These are phyloP conservation scores for Drosophila sp. DNA, from an alignment of 1,140 invertebrate species.

Conservation along the genomic window DNA sequence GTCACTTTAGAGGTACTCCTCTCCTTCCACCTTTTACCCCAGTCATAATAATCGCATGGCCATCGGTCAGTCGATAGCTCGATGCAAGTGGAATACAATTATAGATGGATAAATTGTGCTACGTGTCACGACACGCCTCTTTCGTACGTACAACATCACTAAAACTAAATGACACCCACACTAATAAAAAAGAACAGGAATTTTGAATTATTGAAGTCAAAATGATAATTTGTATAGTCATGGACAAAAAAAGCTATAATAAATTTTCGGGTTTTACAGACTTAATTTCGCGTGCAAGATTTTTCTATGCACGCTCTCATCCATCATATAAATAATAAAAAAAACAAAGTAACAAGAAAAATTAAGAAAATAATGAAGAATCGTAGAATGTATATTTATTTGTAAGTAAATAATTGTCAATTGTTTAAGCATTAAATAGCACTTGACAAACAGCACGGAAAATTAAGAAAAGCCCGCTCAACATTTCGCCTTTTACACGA, in stretches of 20 bases:
- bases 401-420: slow-evolving; percentile 65
- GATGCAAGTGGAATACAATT: slow-evolving; percentile 31
- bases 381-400: neutral
- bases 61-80: slow-evolving; percentile 27
- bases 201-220: neutral
- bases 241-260: neutral
- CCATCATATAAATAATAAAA: neutral
- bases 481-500: slow-evolving; percentile 79
- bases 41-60: slow-evolving; percentile 26
- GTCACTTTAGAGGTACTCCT: slow-evolving; percentile 10
- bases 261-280: neutral
- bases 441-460: slow-evolving; percentile 55
- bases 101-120: slow-evolving; percentile 9
- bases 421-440: slow-evolving; percentile 53
- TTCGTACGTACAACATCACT: neutral
- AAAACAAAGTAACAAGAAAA: neutral
- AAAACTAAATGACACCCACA: neutral
- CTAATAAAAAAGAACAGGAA: neutral
- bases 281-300: neutral
- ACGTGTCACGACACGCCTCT: slow-evolving; percentile 17
- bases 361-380: neutral
- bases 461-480: slow-evolving; percentile 57
- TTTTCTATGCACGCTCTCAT: neutral
- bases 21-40: neutral
- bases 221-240: neutral